Conservation (phyloP, 2,888 invertebrate genomes). For the Polyommatus icarus region DNA sequence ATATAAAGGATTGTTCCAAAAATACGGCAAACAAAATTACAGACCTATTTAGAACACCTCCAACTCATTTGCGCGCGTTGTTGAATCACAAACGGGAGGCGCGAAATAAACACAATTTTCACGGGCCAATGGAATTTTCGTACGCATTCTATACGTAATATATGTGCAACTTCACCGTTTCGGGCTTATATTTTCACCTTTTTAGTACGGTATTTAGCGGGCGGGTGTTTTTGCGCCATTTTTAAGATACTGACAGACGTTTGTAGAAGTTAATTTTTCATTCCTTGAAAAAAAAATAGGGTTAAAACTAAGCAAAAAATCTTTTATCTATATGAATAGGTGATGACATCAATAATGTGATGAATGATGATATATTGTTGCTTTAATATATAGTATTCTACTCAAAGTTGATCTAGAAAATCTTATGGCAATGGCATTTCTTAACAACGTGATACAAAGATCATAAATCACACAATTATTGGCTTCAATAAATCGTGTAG, state of each 20-base stretch:
- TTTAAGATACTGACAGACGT: background rate
- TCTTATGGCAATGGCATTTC: background rate
- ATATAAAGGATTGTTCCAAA: background rate
- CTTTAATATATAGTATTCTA: too few relatives aligned
- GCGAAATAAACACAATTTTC: constrained; percentile 30
- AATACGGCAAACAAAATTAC: constrained; percentile 9
- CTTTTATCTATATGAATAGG: too few relatives aligned
- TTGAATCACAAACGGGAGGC: background rate
- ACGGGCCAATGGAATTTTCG: constrained; percentile 10
- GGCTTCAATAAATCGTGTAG: constrained; percentile 28
- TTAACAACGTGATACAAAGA: constrained; percentile 20
- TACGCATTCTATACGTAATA: constrained; percentile 1
- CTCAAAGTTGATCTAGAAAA: background rate
- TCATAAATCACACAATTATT: constrained; percentile 14
- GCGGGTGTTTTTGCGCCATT: background rate
- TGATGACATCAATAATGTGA: too few relatives aligned
- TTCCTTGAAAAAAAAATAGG: background rate
- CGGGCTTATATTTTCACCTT: background rate
- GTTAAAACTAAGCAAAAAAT: background rate
- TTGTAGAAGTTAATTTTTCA: background rate
- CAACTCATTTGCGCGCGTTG: constrained; percentile 22
- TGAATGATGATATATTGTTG: too few relatives aligned
- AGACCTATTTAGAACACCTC: constrained; percentile 9
- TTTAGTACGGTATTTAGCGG: background rate
- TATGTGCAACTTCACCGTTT: constrained; percentile 1